phyloP scores from a whole-genome alignment of 2,797 vertebrate genomes.

The Enteromius paludinosus region DNA sequence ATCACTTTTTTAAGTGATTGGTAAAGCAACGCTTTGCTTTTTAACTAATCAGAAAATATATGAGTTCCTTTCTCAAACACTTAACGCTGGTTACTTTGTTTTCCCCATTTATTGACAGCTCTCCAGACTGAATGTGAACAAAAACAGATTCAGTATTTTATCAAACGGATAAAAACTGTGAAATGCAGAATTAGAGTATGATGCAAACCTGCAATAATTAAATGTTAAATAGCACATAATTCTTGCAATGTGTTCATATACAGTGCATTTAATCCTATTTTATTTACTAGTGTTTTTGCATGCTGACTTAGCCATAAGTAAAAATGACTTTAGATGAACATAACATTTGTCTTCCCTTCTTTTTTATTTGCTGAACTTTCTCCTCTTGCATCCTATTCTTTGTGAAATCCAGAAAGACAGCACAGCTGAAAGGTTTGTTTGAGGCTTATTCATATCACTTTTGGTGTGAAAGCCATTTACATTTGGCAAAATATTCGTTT shows the following conservation, averaged over 20 bases:
- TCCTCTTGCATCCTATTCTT: too few species aligned
- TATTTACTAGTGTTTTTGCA: not conserved
- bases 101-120: not conserved
- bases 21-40: not conserved
- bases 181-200: not conserved
- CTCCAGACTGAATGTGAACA: not conserved
- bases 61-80: not conserved
- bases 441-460: not conserved
- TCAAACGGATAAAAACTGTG: not conserved
- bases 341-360: not conserved
- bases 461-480: not conserved
- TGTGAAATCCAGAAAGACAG: not conserved
- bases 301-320: not conserved
- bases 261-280: not conserved
- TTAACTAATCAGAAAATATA: not conserved
- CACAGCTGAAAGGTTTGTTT: not conserved
- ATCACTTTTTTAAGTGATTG: not conserved
- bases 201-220: not conserved
- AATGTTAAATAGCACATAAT: not conserved
- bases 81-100: not conserved
- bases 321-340: not conserved
- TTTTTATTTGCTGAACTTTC: not conserved
- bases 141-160: not conserved
- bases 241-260: not conserved
- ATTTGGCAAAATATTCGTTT: not conserved